Evolutionary conservation across 2,113 vertebrate genomes (phyloP).

Genomic region (Thalassoma bifasciatum): DNA sequence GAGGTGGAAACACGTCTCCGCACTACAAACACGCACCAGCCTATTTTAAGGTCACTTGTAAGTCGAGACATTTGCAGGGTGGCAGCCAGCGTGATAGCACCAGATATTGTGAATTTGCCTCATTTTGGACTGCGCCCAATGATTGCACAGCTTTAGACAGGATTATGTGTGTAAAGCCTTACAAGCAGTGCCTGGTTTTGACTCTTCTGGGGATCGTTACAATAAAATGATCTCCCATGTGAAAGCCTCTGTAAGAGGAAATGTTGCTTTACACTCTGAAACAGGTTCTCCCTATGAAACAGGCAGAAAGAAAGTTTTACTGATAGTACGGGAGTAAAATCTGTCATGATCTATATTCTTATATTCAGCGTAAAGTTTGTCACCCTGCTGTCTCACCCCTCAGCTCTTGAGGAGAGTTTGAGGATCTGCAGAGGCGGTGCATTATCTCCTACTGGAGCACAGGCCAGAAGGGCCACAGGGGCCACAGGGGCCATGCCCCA

Average conservation of each 20-base stretch:
- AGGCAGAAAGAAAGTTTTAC: conserved; percentile 25
- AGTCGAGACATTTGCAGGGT: conserved; percentile 68
- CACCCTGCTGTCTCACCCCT: conserved; percentile 20
- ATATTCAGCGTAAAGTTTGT: conserved; percentile 45
- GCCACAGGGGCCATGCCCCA: conserved; percentile 70
- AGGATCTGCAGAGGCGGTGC: conserved; percentile 81
- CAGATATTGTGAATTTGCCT: conserved; percentile 68
- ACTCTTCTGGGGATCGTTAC: conserved; percentile 55
- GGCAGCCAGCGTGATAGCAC: conserved; percentile 61
- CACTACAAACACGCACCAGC: conserved; percentile 74
- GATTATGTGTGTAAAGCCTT: conserved; percentile 67
- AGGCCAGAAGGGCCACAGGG: conserved; percentile 64
- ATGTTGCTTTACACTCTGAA: conserved; percentile 29
- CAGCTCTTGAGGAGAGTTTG: conserved; percentile 46
- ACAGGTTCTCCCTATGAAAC: conserved; percentile 2
- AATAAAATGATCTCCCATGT: conserved; percentile 43
- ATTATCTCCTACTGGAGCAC: conserved; percentile 76
- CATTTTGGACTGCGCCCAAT: conserved; percentile 63
- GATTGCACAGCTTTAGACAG: conserved; percentile 69
- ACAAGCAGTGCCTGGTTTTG: conserved; percentile 61
- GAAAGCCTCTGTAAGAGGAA: conserved; percentile 43
- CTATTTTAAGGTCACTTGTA: conserved; percentile 83
- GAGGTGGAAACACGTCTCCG: conserved; percentile 76
- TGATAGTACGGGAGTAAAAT: conserved; percentile 33
- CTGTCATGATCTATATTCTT: conserved; percentile 21